Evolutionary conservation across 2,113 vertebrate species (phyloP).

Genomic region (Rhinolophus ferrumequinum): DNA sequence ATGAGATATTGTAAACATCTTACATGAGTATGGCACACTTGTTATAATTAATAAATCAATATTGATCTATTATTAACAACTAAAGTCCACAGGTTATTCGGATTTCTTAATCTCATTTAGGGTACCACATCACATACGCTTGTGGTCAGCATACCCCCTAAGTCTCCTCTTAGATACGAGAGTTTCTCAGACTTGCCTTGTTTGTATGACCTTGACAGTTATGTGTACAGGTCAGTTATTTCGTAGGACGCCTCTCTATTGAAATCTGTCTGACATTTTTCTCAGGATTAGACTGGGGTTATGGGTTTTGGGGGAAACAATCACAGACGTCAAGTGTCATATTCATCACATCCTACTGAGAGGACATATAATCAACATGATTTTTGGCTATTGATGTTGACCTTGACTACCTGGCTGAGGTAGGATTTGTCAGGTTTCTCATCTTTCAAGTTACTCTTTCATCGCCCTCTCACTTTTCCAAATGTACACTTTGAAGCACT

Average conservation of each 20-base stretch:
- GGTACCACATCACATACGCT: fast-evolving
- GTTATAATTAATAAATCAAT: neutral
- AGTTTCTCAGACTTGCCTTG: neutral
- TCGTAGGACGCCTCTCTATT: neutral
- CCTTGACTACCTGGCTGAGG: neutral
- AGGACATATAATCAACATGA: neutral
- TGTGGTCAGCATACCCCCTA: neutral
- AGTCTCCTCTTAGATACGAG: too few relatives aligned
- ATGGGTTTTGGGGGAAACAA: neutral
- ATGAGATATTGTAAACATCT: neutral
- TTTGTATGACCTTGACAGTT: neutral
- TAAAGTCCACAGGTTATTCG: neutral
- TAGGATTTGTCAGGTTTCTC: neutral
- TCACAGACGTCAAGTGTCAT: neutral
- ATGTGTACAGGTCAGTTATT: neutral
- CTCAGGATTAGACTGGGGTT: neutral
- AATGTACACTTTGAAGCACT: neutral
- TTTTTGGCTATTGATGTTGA: neutral
- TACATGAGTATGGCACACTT: neutral
- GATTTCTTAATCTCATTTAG: neutral
- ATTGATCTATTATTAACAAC: neutral
- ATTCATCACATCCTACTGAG: neutral
- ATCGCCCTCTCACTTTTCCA: neutral
- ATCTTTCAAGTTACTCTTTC: neutral
- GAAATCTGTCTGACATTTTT: neutral